Evolutionary conservation across 35 echinoderm and acorn worm species (phyloP).

Genomic region (Heliocidaris tuberculata): DNA sequence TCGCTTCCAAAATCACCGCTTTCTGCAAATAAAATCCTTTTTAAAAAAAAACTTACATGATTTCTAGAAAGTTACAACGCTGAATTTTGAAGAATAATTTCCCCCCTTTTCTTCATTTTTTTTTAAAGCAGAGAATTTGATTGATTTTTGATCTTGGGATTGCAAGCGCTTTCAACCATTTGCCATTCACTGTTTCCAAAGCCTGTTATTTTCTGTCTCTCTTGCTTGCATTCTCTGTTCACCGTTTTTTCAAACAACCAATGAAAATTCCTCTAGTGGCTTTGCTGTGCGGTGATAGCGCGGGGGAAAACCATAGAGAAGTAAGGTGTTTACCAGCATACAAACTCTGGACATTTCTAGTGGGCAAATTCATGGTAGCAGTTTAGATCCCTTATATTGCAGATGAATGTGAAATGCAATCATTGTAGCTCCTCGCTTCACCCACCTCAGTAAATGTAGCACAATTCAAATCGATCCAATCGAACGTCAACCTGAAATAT

Average conservation of each 20-base stretch:
- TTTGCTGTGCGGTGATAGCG: conserved; percentile 40
- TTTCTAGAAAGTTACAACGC: conserved; percentile 15
- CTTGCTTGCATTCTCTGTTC: conserved; percentile 46
- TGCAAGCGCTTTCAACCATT: conserved; percentile 35
- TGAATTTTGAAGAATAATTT: conserved; percentile 23
- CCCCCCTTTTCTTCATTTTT: conserved; percentile 13
- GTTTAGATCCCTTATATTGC: conserved; percentile 3
- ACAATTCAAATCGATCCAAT: not conserved
- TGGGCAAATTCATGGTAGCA: not conserved
- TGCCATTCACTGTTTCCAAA: conserved; percentile 40
- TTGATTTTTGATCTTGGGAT: conserved; percentile 40
- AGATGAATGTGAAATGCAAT: conserved; percentile 11
- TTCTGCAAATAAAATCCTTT: conserved; percentile 43
- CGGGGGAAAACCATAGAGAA: not conserved
- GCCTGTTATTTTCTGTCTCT: conserved; percentile 37
- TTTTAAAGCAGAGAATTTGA: conserved; percentile 16
- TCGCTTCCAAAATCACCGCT: conserved; percentile 53
- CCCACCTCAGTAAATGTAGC: conserved; percentile 1
- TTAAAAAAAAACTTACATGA: conserved; percentile 30
- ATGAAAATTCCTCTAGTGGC: conserved; percentile 36
- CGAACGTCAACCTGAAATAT: not conserved
- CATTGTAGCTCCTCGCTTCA: not conserved
- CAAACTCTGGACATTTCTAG: not conserved
- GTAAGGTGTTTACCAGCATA: not conserved
- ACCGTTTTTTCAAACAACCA: conserved; percentile 42